phyloP scores from a whole-genome alignment of 1,140 invertebrate genomes.

The Lucilia cuprina region DNA sequence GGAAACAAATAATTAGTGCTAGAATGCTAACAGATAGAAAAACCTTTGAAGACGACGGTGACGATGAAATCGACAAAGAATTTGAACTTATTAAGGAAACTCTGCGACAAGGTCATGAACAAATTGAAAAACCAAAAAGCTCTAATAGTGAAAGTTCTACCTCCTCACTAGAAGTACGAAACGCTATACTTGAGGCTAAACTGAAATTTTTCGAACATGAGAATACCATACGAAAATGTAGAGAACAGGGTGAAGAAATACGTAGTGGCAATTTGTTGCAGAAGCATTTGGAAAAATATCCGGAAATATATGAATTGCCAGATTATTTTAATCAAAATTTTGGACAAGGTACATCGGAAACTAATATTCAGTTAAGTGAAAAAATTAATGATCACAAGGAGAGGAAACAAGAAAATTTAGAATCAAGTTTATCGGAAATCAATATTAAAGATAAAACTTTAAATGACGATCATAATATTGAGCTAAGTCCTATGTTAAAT shows the following conservation, averaged over 20 bases:
- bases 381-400: background rate
- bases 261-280: background rate
- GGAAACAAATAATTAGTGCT: background rate
- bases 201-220: slow-evolving; percentile 36
- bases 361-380: background rate
- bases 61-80: background rate
- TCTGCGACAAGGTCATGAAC: background rate
- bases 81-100: background rate
- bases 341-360: background rate
- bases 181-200: slow-evolving; percentile 40
- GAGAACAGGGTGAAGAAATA: background rate
- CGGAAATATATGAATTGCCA: background rate
- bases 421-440: background rate
- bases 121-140: background rate
- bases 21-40: too few species aligned
- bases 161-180: slow-evolving; percentile 24
- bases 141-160: slow-evolving; percentile 26
- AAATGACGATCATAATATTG: background rate
- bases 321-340: slow-evolving; percentile 33
- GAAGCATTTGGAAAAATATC: background rate
- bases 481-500: background rate
- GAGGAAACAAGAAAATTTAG: background rate
- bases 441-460: background rate
- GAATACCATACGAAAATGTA: background rate
- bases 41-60: background rate